Evolutionary conservation across 2,797 vertebrate genomes (phyloP).

Genomic region (Sandelia bainsii): DNA sequence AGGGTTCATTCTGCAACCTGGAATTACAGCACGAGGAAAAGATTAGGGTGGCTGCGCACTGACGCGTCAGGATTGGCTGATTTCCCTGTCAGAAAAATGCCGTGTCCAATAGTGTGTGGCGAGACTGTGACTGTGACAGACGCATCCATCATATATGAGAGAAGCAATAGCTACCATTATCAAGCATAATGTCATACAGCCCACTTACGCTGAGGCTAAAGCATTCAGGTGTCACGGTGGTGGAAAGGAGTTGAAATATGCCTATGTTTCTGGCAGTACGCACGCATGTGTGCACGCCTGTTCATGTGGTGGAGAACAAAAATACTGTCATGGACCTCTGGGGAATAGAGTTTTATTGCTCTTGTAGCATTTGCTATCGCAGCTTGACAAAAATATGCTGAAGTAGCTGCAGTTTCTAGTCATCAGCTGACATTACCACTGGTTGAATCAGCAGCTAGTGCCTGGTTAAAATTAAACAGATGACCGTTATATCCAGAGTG

Average conservation of each 20-base stretch:
- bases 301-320: constrained; percentile 5
- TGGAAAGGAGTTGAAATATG: constrained; percentile 53
- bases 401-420: constrained; percentile 36
- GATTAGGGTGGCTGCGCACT: constrained; percentile 71
- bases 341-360: constrained; percentile 41
- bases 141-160: constrained; percentile 72
- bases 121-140: constrained; percentile 58
- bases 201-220: constrained; percentile 61
- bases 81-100: constrained; percentile 70
- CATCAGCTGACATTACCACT: constrained; percentile 41
- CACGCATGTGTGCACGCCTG: constrained; percentile 16
- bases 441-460: constrained; percentile 52
- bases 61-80: constrained; percentile 71
- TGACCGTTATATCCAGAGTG: constrained; percentile 43
- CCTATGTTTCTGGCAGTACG: constrained; percentile 7
- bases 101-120: constrained; percentile 69
- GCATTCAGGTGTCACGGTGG: constrained; percentile 61
- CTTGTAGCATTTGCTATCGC: constrained; percentile 20
- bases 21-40: constrained; percentile 72
- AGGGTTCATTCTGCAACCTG: constrained; percentile 68
- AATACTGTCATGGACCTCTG: constrained; percentile 24
- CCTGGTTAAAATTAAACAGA: constrained; percentile 35
- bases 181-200: constrained; percentile 68
- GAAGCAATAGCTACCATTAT: constrained; percentile 65
- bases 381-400: constrained; percentile 37